These are phyloP conservation scores for Podotricha telesiphe DNA, from an alignment of 2,888 invertebrate species.

Conservation along the genomic window DNA sequence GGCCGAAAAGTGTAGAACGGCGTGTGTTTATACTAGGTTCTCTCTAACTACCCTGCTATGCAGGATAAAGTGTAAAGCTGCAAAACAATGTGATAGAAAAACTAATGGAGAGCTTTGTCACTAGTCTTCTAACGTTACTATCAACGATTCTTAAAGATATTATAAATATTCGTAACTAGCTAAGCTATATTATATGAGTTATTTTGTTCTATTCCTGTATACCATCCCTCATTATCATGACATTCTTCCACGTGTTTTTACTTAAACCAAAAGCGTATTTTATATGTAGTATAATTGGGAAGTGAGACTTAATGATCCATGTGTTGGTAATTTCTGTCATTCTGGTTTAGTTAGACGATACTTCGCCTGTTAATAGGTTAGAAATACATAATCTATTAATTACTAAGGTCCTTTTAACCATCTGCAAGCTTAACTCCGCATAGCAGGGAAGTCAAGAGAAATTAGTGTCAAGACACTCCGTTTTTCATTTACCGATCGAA, in stretches of 20 bases:
- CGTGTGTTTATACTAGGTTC: too few relatives aligned
- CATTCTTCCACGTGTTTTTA: conserved; percentile 43
- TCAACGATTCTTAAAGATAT: not conserved
- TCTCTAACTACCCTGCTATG: too few relatives aligned
- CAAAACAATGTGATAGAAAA: too few relatives aligned
- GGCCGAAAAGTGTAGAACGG: too few relatives aligned
- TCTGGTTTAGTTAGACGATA: conserved; percentile 33
- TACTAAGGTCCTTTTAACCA: not conserved
- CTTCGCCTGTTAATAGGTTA: conserved; percentile 30
- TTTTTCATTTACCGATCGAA: too few relatives aligned
- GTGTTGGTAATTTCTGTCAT: conserved; percentile 45
- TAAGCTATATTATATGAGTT: conserved; percentile 5
- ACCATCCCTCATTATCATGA: conserved; percentile 21
- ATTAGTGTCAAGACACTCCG: too few relatives aligned
- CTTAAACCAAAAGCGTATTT: conserved; percentile 41
- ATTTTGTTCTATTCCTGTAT: conserved; percentile 13
- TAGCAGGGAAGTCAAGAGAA: too few relatives aligned
- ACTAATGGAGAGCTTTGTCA: not conserved
- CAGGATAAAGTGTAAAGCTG: too few relatives aligned
- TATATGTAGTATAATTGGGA: conserved; percentile 40
- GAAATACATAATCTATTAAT: conserved; percentile 14
- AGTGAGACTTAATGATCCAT: conserved; percentile 38
- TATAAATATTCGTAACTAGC: not conserved
- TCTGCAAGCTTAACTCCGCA: too few relatives aligned
- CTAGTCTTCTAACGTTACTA: too few relatives aligned